A percentile compares a stretch with the other conserved stretches of the same genome.
Conservation (phyloP, 2,888 invertebrate genomes). For the Eupithecia pulchellata region DNA sequence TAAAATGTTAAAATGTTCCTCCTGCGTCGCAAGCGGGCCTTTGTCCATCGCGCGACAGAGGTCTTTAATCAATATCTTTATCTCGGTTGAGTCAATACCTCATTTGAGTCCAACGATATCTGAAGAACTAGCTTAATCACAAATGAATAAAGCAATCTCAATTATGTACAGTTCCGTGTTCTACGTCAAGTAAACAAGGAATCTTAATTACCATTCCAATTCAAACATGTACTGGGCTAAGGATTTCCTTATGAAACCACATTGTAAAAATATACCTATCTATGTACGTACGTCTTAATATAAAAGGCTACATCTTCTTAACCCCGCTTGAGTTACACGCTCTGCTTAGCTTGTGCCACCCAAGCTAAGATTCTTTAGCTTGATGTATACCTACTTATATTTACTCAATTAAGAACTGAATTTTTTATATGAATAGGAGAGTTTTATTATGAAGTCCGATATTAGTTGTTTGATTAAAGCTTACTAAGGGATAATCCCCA, state of each 20-base stretch:
- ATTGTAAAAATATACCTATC: conserved; percentile 18
- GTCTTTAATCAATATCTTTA: too few species aligned
- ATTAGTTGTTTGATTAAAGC: neutral
- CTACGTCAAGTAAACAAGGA: conserved; percentile 50
- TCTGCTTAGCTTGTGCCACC: conserved; percentile 1
- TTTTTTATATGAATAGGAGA: neutral
- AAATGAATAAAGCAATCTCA: conserved; percentile 46
- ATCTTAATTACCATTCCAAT: conserved; percentile 50
- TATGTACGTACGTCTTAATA: conserved; percentile 10
- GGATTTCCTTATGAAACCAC: conserved; percentile 47
- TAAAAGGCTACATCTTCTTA: conserved; percentile 2
- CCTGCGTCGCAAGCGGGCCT: too few species aligned
- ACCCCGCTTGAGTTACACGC: neutral
- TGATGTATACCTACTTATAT: neutral
- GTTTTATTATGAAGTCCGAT: neutral
- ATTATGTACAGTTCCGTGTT: conserved; percentile 52
- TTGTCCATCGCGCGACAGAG: too few species aligned
- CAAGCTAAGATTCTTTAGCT: neutral
- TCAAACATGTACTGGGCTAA: conserved; percentile 42
- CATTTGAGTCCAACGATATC: conserved; percentile 10
- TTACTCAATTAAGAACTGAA: neutral
- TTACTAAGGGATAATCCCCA: neutral
- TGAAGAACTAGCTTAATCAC: conserved; percentile 37
- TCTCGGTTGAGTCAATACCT: neutral
- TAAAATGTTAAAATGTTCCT: too few species aligned